A percentile compares a stretch with the other conserved stretches of the same genome.
Conservation (phyloP, 1,140 invertebrate genomes). For the Conopomorpha cramerella region DNA sequence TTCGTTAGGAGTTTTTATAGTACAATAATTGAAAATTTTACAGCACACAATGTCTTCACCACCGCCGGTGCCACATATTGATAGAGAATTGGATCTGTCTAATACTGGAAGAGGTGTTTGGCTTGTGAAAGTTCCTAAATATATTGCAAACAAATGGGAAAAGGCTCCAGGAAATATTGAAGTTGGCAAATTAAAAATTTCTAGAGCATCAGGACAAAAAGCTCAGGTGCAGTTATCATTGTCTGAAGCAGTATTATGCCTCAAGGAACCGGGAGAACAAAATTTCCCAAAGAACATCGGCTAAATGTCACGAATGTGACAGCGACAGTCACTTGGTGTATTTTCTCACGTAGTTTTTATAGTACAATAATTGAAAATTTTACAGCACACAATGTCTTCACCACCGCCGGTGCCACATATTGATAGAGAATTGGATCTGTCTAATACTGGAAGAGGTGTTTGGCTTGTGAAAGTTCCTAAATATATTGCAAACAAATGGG, state of each 20-base stretch:
- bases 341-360: slow-evolving; percentile 82
- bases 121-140: slow-evolving; percentile 97
- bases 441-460: slow-evolving; percentile 85
- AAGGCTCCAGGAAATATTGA: slow-evolving; percentile 72
- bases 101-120: slow-evolving; percentile 89
- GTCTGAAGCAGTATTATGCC: slow-evolving; percentile 66
- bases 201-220: slow-evolving; percentile 59
- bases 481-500: slow-evolving; percentile 91
- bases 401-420: slow-evolving; percentile 49
- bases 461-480: slow-evolving; percentile 98
- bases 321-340: slow-evolving; percentile 84
- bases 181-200: slow-evolving; percentile 64
- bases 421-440: slow-evolving; percentile 82
- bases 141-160: slow-evolving; percentile 90
- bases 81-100: slow-evolving; percentile 84
- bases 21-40: too few species aligned
- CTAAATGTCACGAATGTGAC: slow-evolving; percentile 88
- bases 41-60: too few species aligned
- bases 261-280: slow-evolving; percentile 72
- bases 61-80: slow-evolving; percentile 60
- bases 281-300: slow-evolving; percentile 85
- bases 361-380: too few species aligned
- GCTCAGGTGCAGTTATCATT: slow-evolving; percentile 63
- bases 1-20: too few species aligned
- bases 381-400: slow-evolving; percentile 28